A percentile compares a stretch with the other conserved stretches of the same genome.
Conservation (phyloP, 2,888 invertebrate species). For the Polyommatus iphigenia region DNA sequence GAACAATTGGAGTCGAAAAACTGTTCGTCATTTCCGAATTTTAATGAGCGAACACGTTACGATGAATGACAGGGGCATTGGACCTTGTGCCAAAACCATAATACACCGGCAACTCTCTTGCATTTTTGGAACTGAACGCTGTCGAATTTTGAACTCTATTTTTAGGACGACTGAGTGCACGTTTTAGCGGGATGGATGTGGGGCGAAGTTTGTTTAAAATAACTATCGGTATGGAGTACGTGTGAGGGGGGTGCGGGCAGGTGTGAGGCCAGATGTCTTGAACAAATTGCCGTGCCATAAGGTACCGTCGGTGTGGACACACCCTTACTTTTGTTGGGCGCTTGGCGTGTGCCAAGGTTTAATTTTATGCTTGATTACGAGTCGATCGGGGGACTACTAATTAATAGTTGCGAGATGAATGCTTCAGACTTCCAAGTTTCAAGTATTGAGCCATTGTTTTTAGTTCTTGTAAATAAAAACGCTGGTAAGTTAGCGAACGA, state of each 20-base stretch:
- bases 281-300: constrained; percentile 78
- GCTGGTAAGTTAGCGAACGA: constrained; percentile 35
- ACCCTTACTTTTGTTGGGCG: constrained; percentile 67
- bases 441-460: constrained; percentile 44
- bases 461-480: constrained; percentile 41
- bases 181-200: constrained; percentile 35
- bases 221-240: constrained; percentile 61
- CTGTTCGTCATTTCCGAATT: constrained; percentile 76
- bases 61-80: constrained; percentile 70
- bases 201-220: constrained; percentile 40
- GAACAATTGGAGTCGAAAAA: constrained; percentile 66
- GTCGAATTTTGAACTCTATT: constrained; percentile 47
- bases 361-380: constrained; percentile 80
- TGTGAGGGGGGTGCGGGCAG: constrained; percentile 65
- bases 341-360: constrained; percentile 79
- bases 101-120: constrained; percentile 49
- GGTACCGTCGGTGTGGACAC: constrained; percentile 71
- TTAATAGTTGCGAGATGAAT: constrained; percentile 72
- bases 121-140: constrained; percentile 34
- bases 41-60: constrained; percentile 64
- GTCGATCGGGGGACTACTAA: constrained; percentile 65
- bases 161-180: constrained; percentile 39
- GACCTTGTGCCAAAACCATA: constrained; percentile 70
- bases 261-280: constrained; percentile 79
- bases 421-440: constrained; percentile 44